Evolutionary conservation across 2,888 invertebrate genomes (phyloP), one percentile per base, ranked within the genome.

Genomic region (Aromia moschata): DNA sequence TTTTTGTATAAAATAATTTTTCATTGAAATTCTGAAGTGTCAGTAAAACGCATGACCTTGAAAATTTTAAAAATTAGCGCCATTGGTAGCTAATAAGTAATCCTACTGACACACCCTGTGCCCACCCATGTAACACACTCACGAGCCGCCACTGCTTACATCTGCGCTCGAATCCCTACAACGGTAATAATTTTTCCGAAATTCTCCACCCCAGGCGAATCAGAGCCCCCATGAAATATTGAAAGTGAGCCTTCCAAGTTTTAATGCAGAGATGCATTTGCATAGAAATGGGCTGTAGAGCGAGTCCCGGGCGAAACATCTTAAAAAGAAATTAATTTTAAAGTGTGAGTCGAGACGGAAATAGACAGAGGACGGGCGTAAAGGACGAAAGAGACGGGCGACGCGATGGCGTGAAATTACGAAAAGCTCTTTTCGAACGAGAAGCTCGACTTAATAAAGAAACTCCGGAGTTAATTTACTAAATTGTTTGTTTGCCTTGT

Each of bases 401-500:
- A 33, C 12, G 52, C 40, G 52, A 18, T 31, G 41, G 52, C 33
- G n/a, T 10, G 33, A 33, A 10, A 33, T 33, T 33, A 33, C 33
- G 33, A 3, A 33, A 33, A 33, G 17, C 18, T 9, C n/a, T 41
- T 41, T 17, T 18, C 4, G 44, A 25, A 44, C 14, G 30, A 30
- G n/a, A 33, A 31, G 18, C 40, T 31, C 30, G 10, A 52, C 30
- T 52, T 41, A 52, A 52, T 52, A 52, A 52, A 52, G 52, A 40
- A 52, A 52, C 52, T 52, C 14, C 40, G 9, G 31, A 52, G 52
- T 40, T 52, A 40, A 41, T 52, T 52, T 52, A 52, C 38, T 38
- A 49, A 49, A 49, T 49, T 40, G 49, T 49, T 49, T 49, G 49
- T 40, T 49, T 40, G 17, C 15, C 25, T 17, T 20, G 20, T 14